Conservation (phyloP, 2,797 vertebrate genomes). For the Serranus cabrilla region DNA sequence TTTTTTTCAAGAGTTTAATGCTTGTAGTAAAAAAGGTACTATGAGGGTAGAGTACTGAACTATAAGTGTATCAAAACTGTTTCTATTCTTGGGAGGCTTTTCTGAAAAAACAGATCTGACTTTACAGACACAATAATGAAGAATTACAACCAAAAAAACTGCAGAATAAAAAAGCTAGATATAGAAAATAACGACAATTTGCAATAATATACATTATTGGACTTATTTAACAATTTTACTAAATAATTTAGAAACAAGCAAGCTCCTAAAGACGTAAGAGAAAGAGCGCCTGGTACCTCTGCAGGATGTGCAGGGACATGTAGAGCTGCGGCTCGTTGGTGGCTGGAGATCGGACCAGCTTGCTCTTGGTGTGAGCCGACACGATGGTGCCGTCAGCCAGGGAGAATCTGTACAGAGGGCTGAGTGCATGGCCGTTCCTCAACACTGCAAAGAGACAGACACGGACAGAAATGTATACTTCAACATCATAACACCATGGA, state of each 20-base stretch:
- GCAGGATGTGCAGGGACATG: constrained; percentile 96
- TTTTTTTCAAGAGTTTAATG: not conserved
- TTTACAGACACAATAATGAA: not conserved
- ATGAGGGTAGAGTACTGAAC: not conserved
- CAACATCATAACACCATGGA: not conserved
- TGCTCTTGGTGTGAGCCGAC: constrained; percentile 97
- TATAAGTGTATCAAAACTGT: too few relatives aligned
- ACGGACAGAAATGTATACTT: not conserved
- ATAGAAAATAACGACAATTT: not conserved
- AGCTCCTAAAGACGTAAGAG: not conserved
- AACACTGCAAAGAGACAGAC: constrained; percentile 85
- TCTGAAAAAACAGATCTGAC: not conserved
- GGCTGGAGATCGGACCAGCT: constrained; percentile 91
- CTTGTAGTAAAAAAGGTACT: too few relatives aligned
- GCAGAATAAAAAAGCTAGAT: not conserved
- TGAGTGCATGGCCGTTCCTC: constrained; percentile 91
- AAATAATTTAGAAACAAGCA: not conserved
- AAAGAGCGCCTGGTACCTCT: constrained; percentile 86
- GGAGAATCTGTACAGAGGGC: constrained; percentile 95
- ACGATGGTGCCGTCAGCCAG: constrained; percentile 94
- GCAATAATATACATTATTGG: too few relatives aligned
- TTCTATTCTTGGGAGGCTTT: not conserved
- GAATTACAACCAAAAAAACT: not conserved
- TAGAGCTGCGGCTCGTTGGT: constrained; percentile 96
- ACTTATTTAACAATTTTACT: not conserved